Evolutionary conservation across 2,888 invertebrate species (phyloP), one percentile per base, ranked within the genome.

Genomic region (Opisthograptis luteolata): DNA sequence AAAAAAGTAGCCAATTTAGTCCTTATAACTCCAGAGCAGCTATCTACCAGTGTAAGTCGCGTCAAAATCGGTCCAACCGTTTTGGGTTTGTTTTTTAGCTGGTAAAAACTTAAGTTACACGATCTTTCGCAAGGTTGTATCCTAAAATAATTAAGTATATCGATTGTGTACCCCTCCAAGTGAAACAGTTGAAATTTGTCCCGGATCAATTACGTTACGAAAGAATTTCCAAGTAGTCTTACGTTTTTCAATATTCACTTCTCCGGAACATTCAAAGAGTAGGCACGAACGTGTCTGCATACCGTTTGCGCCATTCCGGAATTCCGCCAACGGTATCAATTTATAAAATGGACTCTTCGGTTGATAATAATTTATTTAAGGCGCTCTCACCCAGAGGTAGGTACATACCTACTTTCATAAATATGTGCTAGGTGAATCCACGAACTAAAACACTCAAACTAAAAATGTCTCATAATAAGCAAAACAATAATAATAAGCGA

Each of bases 321-420:
- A 64, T 66, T 68, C 58, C 35, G n/a, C 37, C 40, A 58, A 55
- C 58, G 64, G 63, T 71, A 71, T 67, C 69, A 69, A 74, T 76
- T 70, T 69, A 60, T 63, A 58, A 70, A 73, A 74, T 74, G 66
- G 70, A 59, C 59, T 60, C 51, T 56, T 60, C 60, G 53, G 56
- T 59, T 66, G 55, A 60, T 76, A 60, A 68, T 68, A 60, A 68
- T 68, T 66, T 68, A 73, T 68, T 62, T 62, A 67, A 39, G 47
- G 41, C 50, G 48, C 51, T 47, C 36, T 12, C 41, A 43, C 40
- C 25, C 44, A 31, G 53, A 58, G 48, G 39, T 34, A 32, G 31
- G 45, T 43, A 56, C 56, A 44, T 63, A 57, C 46, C 36, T 35
- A 31, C 34, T 48, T 43, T 59, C 55, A 43, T 65, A 59, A 60